Evolutionary conservation across 2,113 vertebrate genomes (phyloP).

Genomic region (Xenus cinereus): DNA sequence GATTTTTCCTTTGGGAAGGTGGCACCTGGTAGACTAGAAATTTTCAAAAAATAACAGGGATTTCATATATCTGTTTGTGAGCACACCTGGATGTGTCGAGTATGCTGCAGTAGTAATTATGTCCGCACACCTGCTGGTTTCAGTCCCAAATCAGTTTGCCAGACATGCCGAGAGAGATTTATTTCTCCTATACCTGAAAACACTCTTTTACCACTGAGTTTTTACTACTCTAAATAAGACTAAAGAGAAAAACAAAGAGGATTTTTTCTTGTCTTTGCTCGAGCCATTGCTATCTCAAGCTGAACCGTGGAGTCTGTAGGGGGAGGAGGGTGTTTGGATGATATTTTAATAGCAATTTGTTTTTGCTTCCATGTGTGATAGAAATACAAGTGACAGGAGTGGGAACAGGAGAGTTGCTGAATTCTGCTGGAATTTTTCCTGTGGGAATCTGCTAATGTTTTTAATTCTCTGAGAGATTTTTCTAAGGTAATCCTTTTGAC

Average conservation of each 20-base stretch:
- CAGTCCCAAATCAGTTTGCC: conserved; percentile 53
- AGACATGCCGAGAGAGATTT: conserved; percentile 68
- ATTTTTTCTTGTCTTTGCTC: conserved; percentile 27
- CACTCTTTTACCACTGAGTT: background rate
- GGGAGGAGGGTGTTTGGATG: background rate
- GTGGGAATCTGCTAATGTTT: conserved; percentile 69
- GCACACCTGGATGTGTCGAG: conserved; percentile 64
- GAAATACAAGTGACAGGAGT: conserved; percentile 69
- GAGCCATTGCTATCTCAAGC: background rate
- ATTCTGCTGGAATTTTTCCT: conserved; percentile 69
- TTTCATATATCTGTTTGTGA: conserved; percentile 35
- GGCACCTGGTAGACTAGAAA: conserved; percentile 55
- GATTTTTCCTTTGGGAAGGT: conserved; percentile 42
- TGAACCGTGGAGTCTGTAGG: background rate
- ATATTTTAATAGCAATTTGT: conserved; percentile 69
- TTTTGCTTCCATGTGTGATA: conserved; percentile 68
- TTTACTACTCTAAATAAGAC: conserved; percentile 2
- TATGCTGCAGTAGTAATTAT: conserved; percentile 58
- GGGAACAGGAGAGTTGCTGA: conserved; percentile 64
- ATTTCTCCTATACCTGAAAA: conserved; percentile 62
- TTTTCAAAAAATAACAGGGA: conserved; percentile 60
- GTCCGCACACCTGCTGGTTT: conserved; percentile 64
- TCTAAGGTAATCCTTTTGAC: conserved; percentile 64
- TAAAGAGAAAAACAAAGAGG: background rate
- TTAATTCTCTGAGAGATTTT: conserved; percentile 54